Conservation (phyloP, 2,797 vertebrate species). For the Acestrorhynchus altus region DNA sequence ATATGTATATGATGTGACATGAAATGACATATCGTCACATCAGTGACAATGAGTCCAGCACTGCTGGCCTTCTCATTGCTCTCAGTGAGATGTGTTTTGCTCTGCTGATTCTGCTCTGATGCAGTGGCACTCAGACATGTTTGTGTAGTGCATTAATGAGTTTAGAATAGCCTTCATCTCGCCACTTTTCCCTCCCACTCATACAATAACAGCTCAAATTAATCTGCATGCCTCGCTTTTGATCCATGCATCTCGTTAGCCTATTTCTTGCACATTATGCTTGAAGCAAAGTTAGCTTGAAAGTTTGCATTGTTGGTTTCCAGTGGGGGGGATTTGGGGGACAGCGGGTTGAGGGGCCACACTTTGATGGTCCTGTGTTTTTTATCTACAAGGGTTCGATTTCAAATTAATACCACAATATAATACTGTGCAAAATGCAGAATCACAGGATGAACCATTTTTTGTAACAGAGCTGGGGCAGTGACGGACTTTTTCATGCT, state of each 20-base stretch:
- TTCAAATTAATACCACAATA: not conserved
- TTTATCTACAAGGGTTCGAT: not conserved
- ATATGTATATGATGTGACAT: not conserved
- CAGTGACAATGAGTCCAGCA: not conserved
- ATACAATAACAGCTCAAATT: conserved; percentile 30
- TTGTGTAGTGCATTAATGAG: conserved; percentile 32
- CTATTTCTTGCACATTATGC: conserved; percentile 29
- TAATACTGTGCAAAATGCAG: too few species aligned
- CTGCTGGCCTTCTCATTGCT: not conserved
- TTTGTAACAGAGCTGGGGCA: too few species aligned
- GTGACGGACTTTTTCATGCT: too few species aligned
- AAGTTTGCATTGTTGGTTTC: conserved; percentile 11
- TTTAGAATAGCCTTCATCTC: conserved; percentile 32
- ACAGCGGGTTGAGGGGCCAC: not conserved
- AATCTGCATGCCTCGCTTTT: conserved; percentile 33
- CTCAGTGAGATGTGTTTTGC: not conserved
- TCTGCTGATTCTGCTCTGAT: not conserved
- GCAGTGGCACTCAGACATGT: conserved; percentile 1
- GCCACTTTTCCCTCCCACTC: conserved; percentile 9
- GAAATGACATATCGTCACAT: not conserved
- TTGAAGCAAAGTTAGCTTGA: conserved; percentile 3
- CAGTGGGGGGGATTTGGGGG: too few species aligned
- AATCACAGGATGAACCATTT: too few species aligned
- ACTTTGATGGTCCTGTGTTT: not conserved
- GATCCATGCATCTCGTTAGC: conserved; percentile 50